phyloP scores from a whole-genome alignment of 1,140 invertebrate species.

The Bombus breviceps region DNA sequence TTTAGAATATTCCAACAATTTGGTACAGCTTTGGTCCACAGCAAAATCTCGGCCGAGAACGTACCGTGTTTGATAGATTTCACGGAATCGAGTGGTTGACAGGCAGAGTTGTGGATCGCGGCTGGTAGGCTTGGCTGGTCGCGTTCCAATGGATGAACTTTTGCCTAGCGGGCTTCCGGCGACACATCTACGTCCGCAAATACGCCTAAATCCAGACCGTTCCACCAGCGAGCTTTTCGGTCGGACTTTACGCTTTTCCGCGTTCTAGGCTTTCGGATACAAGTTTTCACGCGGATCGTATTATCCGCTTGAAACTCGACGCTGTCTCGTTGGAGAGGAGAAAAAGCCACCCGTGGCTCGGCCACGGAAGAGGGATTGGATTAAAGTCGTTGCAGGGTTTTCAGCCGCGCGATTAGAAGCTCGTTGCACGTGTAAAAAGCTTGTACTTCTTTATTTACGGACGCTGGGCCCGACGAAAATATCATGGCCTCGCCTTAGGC shows the following conservation, averaged over 20 bases:
- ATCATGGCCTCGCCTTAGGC: background rate
- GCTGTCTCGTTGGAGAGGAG: background rate
- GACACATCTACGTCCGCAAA: conserved; percentile 18
- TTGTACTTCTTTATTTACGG: background rate
- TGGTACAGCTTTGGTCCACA: background rate
- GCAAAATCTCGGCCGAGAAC: background rate
- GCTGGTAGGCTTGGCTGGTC: conserved; percentile 9
- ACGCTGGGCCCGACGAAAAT: background rate
- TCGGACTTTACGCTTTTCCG: conserved; percentile 43
- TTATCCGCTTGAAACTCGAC: conserved; percentile 38
- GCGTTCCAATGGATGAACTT: conserved; percentile 34
- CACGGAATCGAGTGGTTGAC: conserved; percentile 16
- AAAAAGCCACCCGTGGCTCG: background rate
- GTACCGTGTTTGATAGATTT: background rate
- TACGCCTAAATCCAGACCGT: conserved; percentile 42
- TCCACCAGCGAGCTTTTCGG: conserved; percentile 40
- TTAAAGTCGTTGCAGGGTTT: conserved; percentile 26
- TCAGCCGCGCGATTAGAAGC: conserved; percentile 7
- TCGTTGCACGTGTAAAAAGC: background rate
- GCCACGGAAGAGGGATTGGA: background rate
- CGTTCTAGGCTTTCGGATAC: conserved; percentile 29
- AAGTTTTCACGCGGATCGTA: conserved; percentile 57
- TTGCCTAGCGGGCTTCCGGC: conserved; percentile 9
- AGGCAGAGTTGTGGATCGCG: conserved; percentile 7
- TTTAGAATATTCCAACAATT: background rate